Evolutionary conservation across 2,888 invertebrate species (phyloP).

Genomic region (Eremobia ochroleuca): DNA sequence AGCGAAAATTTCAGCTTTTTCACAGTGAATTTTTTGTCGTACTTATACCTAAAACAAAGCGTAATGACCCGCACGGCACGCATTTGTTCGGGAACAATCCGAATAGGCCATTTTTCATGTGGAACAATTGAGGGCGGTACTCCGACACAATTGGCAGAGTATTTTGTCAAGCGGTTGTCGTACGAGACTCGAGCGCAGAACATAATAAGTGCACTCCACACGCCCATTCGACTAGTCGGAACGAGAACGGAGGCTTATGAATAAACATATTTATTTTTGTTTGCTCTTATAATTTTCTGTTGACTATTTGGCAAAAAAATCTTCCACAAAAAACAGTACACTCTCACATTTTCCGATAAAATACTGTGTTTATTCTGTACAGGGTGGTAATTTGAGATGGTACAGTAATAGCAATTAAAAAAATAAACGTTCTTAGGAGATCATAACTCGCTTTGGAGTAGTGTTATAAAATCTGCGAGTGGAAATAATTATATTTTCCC

Average conservation of each 20-base stretch:
- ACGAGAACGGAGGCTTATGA: constrained; percentile 10
- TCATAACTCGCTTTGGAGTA: not conserved
- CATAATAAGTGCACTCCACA: constrained; percentile 85
- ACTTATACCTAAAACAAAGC: constrained; percentile 90
- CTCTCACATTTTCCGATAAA: not conserved
- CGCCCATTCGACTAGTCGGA: constrained; percentile 69
- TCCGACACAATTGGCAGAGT: constrained; percentile 89
- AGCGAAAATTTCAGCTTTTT: constrained; percentile 85
- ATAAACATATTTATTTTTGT: constrained; percentile 27
- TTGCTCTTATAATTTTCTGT: constrained; percentile 8
- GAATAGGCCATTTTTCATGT: constrained; percentile 90
- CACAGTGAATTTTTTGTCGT: constrained; percentile 87
- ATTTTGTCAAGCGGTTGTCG: constrained; percentile 90
- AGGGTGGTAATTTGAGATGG: not conserved
- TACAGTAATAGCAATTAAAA: not conserved
- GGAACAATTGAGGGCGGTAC: constrained; percentile 90
- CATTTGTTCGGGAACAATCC: constrained; percentile 90
- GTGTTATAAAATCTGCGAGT: not conserved
- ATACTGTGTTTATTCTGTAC: not conserved
- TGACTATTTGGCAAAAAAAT: constrained; percentile 11
- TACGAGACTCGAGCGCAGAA: constrained; percentile 81
- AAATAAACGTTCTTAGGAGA: not conserved
- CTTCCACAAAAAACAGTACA: not conserved
- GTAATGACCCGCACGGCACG: constrained; percentile 90
- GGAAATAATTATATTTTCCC: not conserved